Conservation (phyloP, 2,888 invertebrate species). For the Craniophora ligustri region DNA sequence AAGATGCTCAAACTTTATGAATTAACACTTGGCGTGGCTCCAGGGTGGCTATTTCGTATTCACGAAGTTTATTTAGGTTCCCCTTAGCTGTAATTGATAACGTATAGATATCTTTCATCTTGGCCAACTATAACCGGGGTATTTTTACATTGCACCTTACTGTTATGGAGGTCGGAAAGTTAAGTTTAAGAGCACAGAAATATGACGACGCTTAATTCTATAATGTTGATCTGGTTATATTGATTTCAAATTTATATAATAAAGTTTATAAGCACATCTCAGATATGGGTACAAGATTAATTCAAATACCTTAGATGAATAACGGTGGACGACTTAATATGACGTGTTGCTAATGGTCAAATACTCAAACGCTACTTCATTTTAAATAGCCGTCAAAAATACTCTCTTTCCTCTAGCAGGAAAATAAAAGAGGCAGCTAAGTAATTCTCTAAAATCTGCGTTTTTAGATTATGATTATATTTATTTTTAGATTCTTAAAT, state of each 20-base stretch:
- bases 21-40: constrained; percentile 79
- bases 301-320: background rate
- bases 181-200: constrained; percentile 3
- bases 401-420: no score
- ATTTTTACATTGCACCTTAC: constrained; percentile 58
- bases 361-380: no score
- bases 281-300: background rate
- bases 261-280: constrained; percentile 8
- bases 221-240: constrained; percentile 16
- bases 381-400: no score
- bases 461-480: no score
- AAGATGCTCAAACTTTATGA: constrained; percentile 77
- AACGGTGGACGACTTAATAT: no score
- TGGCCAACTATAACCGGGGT: constrained; percentile 46
- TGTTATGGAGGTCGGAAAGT: constrained; percentile 49
- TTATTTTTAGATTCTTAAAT: no score
- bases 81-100: constrained; percentile 77
- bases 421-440: no score
- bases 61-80: constrained; percentile 74
- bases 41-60: constrained; percentile 66
- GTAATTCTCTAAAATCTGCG: no score
- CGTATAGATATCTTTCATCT: constrained; percentile 73
- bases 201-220: constrained; percentile 18
- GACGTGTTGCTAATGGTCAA: no score
- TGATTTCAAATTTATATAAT: constrained; percentile 11